Evolutionary conservation across 1,140 invertebrate genomes (phyloP), one percentile per base, ranked within the genome.

Genomic region (Habropoda laboriosa): DNA sequence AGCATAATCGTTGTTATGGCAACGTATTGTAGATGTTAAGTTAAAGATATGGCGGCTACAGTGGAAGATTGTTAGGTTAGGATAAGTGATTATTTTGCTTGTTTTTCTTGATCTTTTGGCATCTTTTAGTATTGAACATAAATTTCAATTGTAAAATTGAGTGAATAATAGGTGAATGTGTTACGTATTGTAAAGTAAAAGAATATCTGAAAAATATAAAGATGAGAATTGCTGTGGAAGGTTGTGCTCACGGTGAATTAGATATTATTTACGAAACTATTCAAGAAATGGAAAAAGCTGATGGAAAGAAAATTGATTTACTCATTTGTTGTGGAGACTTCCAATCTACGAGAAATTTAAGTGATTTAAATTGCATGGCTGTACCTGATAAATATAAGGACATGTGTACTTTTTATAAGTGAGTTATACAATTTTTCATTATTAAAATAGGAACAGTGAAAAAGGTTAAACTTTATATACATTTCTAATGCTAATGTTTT

Each of bases 241-340:
- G 99, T 68, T 99, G 99, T 94, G 97, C 98, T 86, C 99, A 99
- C 94, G 99, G 99, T 4, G 98, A 99, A 91, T 93, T 99, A 74
- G 98, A 99, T 86, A 97, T 95, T 88, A 99, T 99, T 83, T 99
- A 99, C 89, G 95, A 97, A 76, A 95, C 96, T 13, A 94, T 99
- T 61, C 92, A 95, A 86, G 93, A 95, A 72, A 92, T 97, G 55
- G 96, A 98, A 93, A 94, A 95, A 87, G 93, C 94, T 81, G 94
- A 96, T 86, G 93, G 93, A 0, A 94, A 96, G 57, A 97, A 97
- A 92, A 94, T 98, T 63, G 98, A 99, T 94, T 93, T 99, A 32
- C 93, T 99, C 5, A 94, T 99, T 42, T 99, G 99, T 89, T 99
- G 99, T 94, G 99, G 99, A 1, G 99, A 99, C 94, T 99, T 99